Evolutionary conservation across 1,140 invertebrate genomes (phyloP).

Genomic region (Zaprionus inermis): DNA sequence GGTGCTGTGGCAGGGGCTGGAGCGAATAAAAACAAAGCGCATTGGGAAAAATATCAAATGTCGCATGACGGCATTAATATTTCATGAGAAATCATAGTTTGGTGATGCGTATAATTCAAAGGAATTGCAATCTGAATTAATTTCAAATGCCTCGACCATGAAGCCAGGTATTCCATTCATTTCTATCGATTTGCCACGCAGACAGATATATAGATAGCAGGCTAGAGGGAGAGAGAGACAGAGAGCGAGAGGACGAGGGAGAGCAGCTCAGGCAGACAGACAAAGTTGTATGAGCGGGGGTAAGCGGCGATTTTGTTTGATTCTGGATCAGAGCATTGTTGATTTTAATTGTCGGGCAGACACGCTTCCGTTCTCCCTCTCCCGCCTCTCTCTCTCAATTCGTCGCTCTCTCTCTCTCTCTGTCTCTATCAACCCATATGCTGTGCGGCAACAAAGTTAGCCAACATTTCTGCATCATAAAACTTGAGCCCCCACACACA

Average conservation of each 20-base stretch:
- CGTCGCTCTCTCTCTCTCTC: too few relatives aligned
- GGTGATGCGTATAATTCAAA: slow-evolving; percentile 82
- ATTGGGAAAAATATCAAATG: slow-evolving; percentile 73
- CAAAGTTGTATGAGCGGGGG: neutral
- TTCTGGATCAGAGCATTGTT: slow-evolving; percentile 18
- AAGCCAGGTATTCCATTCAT: slow-evolving; percentile 33
- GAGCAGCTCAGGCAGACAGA: neutral
- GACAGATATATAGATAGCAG: neutral
- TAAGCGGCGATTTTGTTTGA: slow-evolving; percentile 3
- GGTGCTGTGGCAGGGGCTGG: neutral
- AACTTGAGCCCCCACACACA: slow-evolving; percentile 17
- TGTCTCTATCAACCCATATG: neutral
- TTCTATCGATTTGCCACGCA: slow-evolving; percentile 11
- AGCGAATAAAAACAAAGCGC: slow-evolving; percentile 55
- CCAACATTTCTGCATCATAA: slow-evolving; percentile 51
- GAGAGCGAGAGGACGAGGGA: neutral
- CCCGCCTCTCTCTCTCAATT: neutral
- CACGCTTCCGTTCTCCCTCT: neutral
- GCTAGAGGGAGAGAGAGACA: neutral
- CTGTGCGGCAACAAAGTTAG: slow-evolving; percentile 35
- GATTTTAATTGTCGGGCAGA: slow-evolving; percentile 33
- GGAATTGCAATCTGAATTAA: slow-evolving; percentile 83
- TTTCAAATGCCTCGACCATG: slow-evolving; percentile 54
- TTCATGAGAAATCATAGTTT: slow-evolving; percentile 83
- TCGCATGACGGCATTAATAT: slow-evolving; percentile 80